phyloP scores from a whole-genome alignment of 2,888 invertebrate genomes.

The Amiota minor region DNA sequence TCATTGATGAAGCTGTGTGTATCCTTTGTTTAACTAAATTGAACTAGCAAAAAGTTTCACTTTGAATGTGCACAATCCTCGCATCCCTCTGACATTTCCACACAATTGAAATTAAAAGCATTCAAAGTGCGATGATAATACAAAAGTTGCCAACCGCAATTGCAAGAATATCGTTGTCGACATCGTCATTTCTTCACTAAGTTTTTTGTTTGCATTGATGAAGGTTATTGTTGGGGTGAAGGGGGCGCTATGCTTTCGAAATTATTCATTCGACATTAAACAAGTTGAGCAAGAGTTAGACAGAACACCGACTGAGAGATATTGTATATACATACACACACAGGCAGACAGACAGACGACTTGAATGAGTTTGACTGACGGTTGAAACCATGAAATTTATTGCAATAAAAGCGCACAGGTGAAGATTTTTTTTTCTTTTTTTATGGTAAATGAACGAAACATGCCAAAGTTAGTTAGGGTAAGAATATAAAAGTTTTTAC shows the following conservation, averaged over 20 bases:
- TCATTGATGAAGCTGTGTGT: too few species aligned
- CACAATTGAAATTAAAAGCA: slow-evolving; percentile 11
- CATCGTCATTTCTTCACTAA: not conserved
- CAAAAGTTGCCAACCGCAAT: slow-evolving; percentile 18
- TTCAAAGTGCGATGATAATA: slow-evolving; percentile 1
- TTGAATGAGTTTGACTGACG: not conserved
- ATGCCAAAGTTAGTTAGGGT: not conserved
- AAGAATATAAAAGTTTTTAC: slow-evolving; percentile 1
- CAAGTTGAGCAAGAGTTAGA: slow-evolving; percentile 53
- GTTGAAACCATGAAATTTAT: slow-evolving; percentile 22
- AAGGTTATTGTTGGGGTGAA: slow-evolving; percentile 29
- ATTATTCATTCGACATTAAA: slow-evolving; percentile 62
- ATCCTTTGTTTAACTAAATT: too few species aligned
- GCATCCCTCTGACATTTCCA: too few species aligned
- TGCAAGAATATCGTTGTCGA: slow-evolving; percentile 15
- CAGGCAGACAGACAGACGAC: not conserved
- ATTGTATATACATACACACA: not conserved
- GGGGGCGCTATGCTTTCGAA: slow-evolving; percentile 45
- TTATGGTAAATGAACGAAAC: not conserved
- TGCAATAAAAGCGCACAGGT: not conserved
- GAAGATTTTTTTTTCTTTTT: not conserved
- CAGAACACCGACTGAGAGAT: not conserved
- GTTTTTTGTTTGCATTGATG: too few species aligned
- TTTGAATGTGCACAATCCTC: too few species aligned
- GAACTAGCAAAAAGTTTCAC: too few species aligned